Evolutionary conservation across 1,140 invertebrate species (phyloP).

Genomic region (Temnothorax curvispinosus): DNA sequence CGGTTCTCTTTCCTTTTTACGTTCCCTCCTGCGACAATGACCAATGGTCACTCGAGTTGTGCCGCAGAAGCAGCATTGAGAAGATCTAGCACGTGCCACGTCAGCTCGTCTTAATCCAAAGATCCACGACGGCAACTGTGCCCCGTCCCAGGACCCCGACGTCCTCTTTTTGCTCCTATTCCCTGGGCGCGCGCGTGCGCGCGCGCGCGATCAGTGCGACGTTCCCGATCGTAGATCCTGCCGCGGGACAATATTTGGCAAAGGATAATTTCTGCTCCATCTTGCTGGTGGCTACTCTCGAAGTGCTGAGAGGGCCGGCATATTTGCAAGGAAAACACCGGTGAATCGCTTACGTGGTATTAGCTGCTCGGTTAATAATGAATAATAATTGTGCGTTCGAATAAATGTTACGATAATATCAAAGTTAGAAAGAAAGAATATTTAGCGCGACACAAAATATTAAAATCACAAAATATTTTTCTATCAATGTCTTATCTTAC

Average conservation of each 20-base stretch:
- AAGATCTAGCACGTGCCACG: slow-evolving; percentile 76
- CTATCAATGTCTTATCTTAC: too few relatives aligned
- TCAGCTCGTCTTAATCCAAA: slow-evolving; percentile 76
- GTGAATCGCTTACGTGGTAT: slow-evolving; percentile 38
- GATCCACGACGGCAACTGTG: slow-evolving; percentile 68
- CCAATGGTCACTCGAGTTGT: slow-evolving; percentile 77
- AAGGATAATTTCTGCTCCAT: slow-evolving; percentile 55
- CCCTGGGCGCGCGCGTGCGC: not conserved
- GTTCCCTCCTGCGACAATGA: slow-evolving; percentile 75
- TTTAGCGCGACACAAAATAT: not conserved
- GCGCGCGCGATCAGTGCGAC: slow-evolving; percentile 71
- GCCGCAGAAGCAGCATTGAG: slow-evolving; percentile 67
- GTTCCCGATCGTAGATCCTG: slow-evolving; percentile 56
- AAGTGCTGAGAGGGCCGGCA: slow-evolving; percentile 32
- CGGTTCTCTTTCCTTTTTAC: slow-evolving; percentile 76
- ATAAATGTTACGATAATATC: not conserved
- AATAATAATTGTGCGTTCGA: slow-evolving; percentile 17
- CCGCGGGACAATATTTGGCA: slow-evolving; percentile 56
- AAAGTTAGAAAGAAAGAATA: not conserved
- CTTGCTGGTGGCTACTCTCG: not conserved
- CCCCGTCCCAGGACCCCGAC: slow-evolving; percentile 32
- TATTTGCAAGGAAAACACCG: slow-evolving; percentile 38
- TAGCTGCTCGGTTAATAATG: slow-evolving; percentile 10
- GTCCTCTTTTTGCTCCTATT: slow-evolving; percentile 57
- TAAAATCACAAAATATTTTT: not conserved